Base-by-base conservation (phyloP, 2,888 invertebrate species). In the Phania funesta region DNA sequence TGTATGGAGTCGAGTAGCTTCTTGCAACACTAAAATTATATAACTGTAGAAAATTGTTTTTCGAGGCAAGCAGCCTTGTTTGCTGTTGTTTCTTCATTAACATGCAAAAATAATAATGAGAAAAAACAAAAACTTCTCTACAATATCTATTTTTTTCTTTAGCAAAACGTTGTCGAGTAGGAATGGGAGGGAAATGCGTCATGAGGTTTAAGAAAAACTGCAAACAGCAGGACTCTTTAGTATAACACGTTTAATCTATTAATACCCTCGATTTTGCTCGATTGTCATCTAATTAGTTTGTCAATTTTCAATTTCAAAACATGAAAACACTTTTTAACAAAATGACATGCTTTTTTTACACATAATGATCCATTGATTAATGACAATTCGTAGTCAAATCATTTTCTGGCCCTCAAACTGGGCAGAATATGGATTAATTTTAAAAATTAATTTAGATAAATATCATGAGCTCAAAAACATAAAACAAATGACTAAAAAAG, bases 201-300 rank as follows among this genome's bases (percentile, higher is more conserved):
- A 82, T 48, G 64, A 62, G 56, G 62, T 52, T 64, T 44, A 29
- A 62, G 18, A 54, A 26, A 54, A 78, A 65, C 46, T 20, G 6
- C 41, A 78, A 64, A 70, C 82, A 78, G 78, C 82, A 78, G 74
- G 82, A 67, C 32, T 65, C 38, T 62, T 62, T 73, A 44, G 56
- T 35, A 58, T 64, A 70, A 82, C 82, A 82, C 68, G 74, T 82
- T 82, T 78, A 82, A 82, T 78, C 77, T 82, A 70, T 82, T 82
- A 78, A 74, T 82, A 68, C 38, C 41, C 46, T 54, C 68, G 73
- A 77, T 56, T 77, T 80, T 41, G 80, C 76, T 67, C 79, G 79
- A 83, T 82, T 81, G 79, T 84, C 84, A 83, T 84, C 81, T 84
- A 85, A 85, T 85, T 85, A 85, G 83, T 83, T 77, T 62, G 56